A percentile compares a stretch with the other conserved stretches of the same genome.
Evolutionary conservation across 1,140 invertebrate genomes (phyloP).

Genomic region (Adoxophyes honmai): DNA sequence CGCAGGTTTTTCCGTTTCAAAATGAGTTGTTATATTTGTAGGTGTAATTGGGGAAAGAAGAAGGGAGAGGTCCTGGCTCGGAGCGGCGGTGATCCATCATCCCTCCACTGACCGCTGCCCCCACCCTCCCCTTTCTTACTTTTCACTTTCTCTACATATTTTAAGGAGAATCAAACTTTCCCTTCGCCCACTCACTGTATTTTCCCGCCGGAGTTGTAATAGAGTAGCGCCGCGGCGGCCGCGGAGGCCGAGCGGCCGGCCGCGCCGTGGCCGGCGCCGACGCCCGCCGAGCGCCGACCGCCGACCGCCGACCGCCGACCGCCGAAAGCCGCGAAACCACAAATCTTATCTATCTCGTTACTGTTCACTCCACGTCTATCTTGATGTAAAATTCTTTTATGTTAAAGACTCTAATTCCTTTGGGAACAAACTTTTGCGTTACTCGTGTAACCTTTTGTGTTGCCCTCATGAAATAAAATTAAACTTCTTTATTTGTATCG

Average conservation of each 20-base stretch:
- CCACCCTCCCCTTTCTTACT: constrained; percentile 57
- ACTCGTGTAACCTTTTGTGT: constrained; percentile 20
- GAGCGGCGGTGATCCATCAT: constrained; percentile 70
- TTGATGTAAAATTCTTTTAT: constrained; percentile 37
- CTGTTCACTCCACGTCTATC: constrained; percentile 29
- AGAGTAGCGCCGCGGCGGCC: constrained; percentile 20
- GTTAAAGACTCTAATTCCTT: constrained; percentile 31
- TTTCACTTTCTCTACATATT: constrained; percentile 77
- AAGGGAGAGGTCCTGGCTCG: constrained; percentile 49
- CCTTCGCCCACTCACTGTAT: constrained; percentile 54
- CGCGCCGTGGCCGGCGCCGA: too few species aligned
- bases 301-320: background rate
- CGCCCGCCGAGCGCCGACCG: too few species aligned
- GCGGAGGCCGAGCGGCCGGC: background rate
- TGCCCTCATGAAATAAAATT: background rate
- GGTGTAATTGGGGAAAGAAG: constrained; percentile 68
- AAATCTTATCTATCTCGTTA: constrained; percentile 53
- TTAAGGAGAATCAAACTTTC: constrained; percentile 74
- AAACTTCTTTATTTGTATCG: constrained; percentile 3
- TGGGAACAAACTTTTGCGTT: constrained; percentile 32
- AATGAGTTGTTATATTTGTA: constrained; percentile 56
- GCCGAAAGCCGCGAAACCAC: constrained; percentile 27
- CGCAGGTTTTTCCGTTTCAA: constrained; percentile 9
- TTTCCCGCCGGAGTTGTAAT: constrained; percentile 48
- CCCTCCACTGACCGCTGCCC: constrained; percentile 63